phyloP scores from a whole-genome alignment of 2,797 vertebrate species.

The Tympanoctomys barrerae region DNA sequence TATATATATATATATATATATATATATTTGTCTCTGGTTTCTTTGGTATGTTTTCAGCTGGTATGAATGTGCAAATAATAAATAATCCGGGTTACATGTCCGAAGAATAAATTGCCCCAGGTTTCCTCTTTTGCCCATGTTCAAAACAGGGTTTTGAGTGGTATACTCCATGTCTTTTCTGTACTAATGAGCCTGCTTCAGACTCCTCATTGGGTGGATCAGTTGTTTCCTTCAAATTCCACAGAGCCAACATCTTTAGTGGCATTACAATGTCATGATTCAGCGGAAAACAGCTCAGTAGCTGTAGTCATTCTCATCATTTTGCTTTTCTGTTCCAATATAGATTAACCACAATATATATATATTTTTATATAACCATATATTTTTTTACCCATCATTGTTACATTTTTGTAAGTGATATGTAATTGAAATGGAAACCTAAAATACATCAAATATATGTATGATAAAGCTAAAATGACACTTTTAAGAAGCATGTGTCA shows the following conservation, averaged over 20 bases:
- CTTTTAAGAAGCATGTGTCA: background rate
- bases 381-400: constrained; percentile 22
- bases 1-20: no score
- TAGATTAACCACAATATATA: background rate
- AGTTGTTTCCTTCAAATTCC: background rate
- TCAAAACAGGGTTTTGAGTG: background rate
- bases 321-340: background rate
- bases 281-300: background rate
- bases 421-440: background rate
- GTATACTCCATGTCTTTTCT: background rate
- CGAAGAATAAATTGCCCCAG: background rate
- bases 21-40: background rate
- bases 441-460: background rate
- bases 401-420: background rate
- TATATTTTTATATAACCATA: constrained; percentile 19
- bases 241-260: background rate
- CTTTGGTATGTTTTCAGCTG: background rate
- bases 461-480: background rate
- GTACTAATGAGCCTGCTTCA: no score
- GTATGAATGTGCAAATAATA: background rate
- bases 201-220: no score
- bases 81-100: background rate
- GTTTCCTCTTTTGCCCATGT: background rate
- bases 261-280: background rate
- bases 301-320: background rate